Conservation (phyloP, 2,888 invertebrate genomes). For the Cheilosia scutellata region DNA sequence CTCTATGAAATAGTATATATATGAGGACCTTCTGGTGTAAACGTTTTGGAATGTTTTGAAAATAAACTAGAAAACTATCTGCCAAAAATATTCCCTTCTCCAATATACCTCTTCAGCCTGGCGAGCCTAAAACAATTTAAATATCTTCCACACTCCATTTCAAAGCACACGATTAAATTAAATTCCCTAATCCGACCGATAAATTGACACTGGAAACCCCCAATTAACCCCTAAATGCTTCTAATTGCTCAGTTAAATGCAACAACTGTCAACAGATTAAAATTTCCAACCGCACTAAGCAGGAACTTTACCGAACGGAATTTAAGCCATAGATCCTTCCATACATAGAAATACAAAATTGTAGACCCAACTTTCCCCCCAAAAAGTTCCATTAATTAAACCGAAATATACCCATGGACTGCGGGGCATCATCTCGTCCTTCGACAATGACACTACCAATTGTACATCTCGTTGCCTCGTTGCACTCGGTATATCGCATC, state of each 20-base stretch:
- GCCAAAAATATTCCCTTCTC: too few species aligned
- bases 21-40: too few species aligned
- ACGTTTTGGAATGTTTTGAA: too few species aligned
- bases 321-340: neutral
- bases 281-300: constrained; percentile 4
- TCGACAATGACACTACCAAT: constrained; percentile 16
- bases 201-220: constrained; percentile 5
- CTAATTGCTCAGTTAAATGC: constrained; percentile 24
- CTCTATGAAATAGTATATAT: too few species aligned
- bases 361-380: constrained; percentile 10
- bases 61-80: too few species aligned
- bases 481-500: neutral
- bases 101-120: too few species aligned
- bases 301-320: neutral
- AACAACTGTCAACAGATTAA: constrained; percentile 28
- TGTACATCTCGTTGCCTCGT: constrained; percentile 3
- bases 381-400: constrained; percentile 40
- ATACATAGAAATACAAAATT: neutral
- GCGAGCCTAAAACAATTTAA: neutral
- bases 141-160: neutral
- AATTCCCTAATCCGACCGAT: neutral
- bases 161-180: neutral
- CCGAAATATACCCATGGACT: neutral
- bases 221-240: constrained; percentile 23
- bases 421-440: constrained; percentile 26